Evolutionary conservation across 1,140 invertebrate species (phyloP), one percentile per base, ranked within the genome.

Genomic region (Heliconius nattereri): DNA sequence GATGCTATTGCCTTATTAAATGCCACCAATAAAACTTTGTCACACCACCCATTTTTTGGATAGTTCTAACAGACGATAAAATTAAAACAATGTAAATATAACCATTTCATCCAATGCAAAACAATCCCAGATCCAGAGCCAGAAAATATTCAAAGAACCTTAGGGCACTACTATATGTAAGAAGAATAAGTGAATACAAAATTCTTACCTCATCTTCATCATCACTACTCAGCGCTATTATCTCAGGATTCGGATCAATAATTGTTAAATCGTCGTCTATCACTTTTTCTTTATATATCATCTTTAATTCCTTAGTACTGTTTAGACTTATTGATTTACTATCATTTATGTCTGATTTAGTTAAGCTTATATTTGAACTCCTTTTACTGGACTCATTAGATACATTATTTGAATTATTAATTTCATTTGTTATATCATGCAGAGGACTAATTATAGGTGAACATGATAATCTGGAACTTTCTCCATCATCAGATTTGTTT

Each of bases 201-300:
- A n/a, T 19, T 81, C 90, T 87, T 76, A 91, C 91, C 83, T 90
- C 86, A 74, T 87, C 86, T 13, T 94, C 92, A 75, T 93, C 92
- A 78, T 94, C 93, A 54, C 92, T 95, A 84, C 92, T 94, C 8
- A 94, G 73, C 0, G 90, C 87, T 29, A 94, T 93, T 23, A 94
- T 86, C 75, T 92, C 91, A 2, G 88, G 86, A 45, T 86, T 85
- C 5, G 80, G 83, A 37, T 92, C 90, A 66, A 91, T 89, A n/a
- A 93, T 92, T 13, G 90, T 89, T 3, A 93, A 84, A 54, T 92
- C 90, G 82, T 92, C 89, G 75, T 93, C 90, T 57, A 87, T 88
- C 6, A 87, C 84, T 81, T 85, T 86, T 84, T 89, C 87, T 40
- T 80, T 87, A 57, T 80, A 81, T 1, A 7, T 35, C 9, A 72